A percentile compares a stretch with the other conserved stretches of the same genome.
Conservation (phyloP, 2,888 invertebrate genomes). For the Netelia melanura region DNA sequence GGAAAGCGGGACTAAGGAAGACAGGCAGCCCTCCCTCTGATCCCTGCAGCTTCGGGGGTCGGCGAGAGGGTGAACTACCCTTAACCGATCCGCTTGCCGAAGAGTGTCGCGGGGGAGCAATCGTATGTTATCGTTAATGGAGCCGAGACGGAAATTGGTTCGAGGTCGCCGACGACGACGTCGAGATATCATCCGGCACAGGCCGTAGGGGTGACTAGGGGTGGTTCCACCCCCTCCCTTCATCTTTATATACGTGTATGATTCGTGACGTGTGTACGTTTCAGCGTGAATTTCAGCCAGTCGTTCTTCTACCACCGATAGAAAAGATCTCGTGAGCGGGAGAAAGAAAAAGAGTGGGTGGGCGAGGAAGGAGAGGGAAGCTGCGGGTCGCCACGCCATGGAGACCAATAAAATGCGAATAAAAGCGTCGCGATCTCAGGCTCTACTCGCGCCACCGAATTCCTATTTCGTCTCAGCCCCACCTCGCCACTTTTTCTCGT, state of each 20-base stretch:
- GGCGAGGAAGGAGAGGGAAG: neutral
- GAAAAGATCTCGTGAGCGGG: neutral
- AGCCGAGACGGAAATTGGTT: slow-evolving; percentile 72
- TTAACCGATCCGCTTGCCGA: slow-evolving; percentile 21
- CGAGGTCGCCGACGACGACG: slow-evolving; percentile 49
- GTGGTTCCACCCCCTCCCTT: neutral
- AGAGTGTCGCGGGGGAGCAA: slow-evolving; percentile 44
- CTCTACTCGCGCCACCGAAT: slow-evolving; percentile 46
- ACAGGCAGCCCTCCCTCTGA: neutral
- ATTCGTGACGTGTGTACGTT: slow-evolving; percentile 4
- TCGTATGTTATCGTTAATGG: slow-evolving; percentile 66
- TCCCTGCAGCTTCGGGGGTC: too few relatives aligned
- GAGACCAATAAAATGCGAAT: slow-evolving; percentile 67
- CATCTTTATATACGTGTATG: neutral
- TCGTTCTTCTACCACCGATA: neutral
- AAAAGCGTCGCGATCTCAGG: slow-evolving; percentile 59
- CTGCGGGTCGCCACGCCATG: slow-evolving; percentile 13
- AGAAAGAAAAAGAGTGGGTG: slow-evolving; percentile 36
- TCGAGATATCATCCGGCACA: slow-evolving; percentile 47
- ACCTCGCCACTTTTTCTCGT: slow-evolving; percentile 33
- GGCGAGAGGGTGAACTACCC: slow-evolving; percentile 12
- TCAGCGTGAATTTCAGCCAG: neutral
- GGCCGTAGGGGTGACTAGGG: too few relatives aligned
- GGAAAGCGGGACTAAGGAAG: slow-evolving; percentile 31
- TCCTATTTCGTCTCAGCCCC: slow-evolving; percentile 43